Base-by-base conservation (phyloP, 2,888 invertebrate species). In the Galeopsomyia nigrocyanea region DNA sequence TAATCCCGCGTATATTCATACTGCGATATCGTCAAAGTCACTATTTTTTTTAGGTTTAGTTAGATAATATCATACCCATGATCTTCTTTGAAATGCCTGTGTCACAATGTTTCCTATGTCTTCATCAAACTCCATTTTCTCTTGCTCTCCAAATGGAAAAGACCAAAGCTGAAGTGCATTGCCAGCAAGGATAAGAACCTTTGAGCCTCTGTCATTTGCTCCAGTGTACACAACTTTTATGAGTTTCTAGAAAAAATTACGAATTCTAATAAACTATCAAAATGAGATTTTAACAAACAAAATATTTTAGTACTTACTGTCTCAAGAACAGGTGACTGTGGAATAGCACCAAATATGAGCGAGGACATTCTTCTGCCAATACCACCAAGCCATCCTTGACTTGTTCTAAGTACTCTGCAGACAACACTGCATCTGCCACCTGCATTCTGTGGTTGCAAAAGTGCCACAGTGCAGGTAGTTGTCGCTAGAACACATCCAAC, bases 401-500 rank as follows among this genome's bases (percentile, higher is more conserved):
- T 93, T 0, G 93, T 91, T 56, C 92, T 90, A 31, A 95, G 87
- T 2, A 91, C 90, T 73, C 91, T 90, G 78, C 92, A 93, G 0
- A 87, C 84, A 67, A 95, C 89, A 3, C 90, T 89, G 79, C 93
- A 91, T 39, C 94, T 91, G 0, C 94, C 94, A 73, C 90, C 90
- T 78, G 87, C 83, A 63, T 88, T 84, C 56, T 89, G 89, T 10
- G 92, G 89, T 77, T 92, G 91, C 5, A 95, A 88, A 31, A 94
- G 88, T 0, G 95, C 92, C 46, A 97, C 89, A 0, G 95, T 95
- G 82, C 96, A 95, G 0, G 97, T 97, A 0, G 97, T 97, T 14
- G 97, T 98, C 0, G 95, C 95, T 62, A 97, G 88, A 78, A 97
- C 90, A 81, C 95, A 93, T 0, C 95, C 95, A 61, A 92, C 89